These are phyloP conservation scores for Drosophila tani DNA, from an alignment of 1,140 invertebrate genomes.

Conservation along the genomic window DNA sequence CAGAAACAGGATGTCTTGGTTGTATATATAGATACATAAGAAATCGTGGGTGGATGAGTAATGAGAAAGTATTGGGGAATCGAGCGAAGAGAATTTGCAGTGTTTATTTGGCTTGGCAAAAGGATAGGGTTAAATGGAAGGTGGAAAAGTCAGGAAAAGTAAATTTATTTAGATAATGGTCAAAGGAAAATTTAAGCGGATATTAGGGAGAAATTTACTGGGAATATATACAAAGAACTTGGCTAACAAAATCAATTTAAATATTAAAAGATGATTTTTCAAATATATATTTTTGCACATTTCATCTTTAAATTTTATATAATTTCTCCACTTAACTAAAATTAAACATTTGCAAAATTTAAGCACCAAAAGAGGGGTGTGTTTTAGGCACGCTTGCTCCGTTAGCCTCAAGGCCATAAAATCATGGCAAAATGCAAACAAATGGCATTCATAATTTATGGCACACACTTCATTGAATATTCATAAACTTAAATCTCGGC, in stretches of 20 bases:
- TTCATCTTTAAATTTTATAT: too few relatives aligned
- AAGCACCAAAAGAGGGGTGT: conserved; percentile 8
- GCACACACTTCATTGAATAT: conserved; percentile 82
- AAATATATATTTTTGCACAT: too few relatives aligned
- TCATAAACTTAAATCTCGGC: conserved; percentile 80
- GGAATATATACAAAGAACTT: background rate
- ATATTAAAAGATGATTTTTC: background rate
- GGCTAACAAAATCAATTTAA: background rate
- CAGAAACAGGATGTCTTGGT: conserved; percentile 44
- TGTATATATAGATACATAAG: conserved; percentile 3
- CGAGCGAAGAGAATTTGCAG: conserved; percentile 5
- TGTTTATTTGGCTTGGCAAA: background rate
- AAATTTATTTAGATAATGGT: background rate
- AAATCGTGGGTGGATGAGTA: conserved; percentile 36
- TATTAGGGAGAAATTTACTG: background rate
- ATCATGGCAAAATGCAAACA: conserved; percentile 70
- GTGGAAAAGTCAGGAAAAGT: background rate
- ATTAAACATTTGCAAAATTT: background rate
- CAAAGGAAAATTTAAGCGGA: background rate
- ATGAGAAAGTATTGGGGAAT: conserved; percentile 25
- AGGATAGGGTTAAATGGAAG: conserved; percentile 1
- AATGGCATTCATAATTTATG: conserved; percentile 82
- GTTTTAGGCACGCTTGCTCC: conserved; percentile 8
- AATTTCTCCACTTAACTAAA: background rate
- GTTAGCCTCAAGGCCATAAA: conserved; percentile 57